Evolutionary conservation across 2,113 vertebrate genomes (phyloP), one percentile per base, ranked within the genome.

Genomic region (Chascanopsetta lugubris): DNA sequence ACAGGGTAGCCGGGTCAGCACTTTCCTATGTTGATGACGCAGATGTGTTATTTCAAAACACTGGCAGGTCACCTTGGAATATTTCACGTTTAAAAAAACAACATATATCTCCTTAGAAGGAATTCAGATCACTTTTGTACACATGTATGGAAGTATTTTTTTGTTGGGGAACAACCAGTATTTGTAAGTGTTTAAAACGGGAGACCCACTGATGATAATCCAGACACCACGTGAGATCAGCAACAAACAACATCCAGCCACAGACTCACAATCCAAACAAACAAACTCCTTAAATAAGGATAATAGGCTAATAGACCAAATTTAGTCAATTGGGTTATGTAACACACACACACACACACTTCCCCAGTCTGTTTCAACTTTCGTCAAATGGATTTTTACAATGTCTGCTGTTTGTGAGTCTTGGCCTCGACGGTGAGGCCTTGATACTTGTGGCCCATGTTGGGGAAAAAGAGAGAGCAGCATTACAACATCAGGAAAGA

Each of bases 371-470:
- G 46, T 30, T 61, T 58, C 29, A 18, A 64, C 74, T 73, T 22
- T 26, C n/a, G 9, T 30, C 69, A 51, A 27, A 25, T 61, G 47
- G 49, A 64, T 78, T 80, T n/a, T 72, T 54, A 46, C 9, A n/a
- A 49, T 55, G 47, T 55, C 29, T 69, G 13, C 22, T 21, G 30
- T 69, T 64, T 43, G 51, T 34, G 51, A 40, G 18, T 8, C 20
- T 7, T 9, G 9, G 17, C 27, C 72, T 7, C 61, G 45, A 83
- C 70, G 80, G 71, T 59, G 53, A 72, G 45, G 32, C 56, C 38
- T 84, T 82, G 61, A 67, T 75, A 24, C 53, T 38, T 9, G 27
- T 10, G 38, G 30, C 13, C n/a, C 24, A 13, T 20, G 45, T 43
- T 49, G 62, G 29, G 32, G 45, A 65, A 18, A 65, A 38, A 13